Base-by-base conservation (phyloP, 2,888 invertebrate genomes). In the Mesodorylaimus sp. region DNA sequence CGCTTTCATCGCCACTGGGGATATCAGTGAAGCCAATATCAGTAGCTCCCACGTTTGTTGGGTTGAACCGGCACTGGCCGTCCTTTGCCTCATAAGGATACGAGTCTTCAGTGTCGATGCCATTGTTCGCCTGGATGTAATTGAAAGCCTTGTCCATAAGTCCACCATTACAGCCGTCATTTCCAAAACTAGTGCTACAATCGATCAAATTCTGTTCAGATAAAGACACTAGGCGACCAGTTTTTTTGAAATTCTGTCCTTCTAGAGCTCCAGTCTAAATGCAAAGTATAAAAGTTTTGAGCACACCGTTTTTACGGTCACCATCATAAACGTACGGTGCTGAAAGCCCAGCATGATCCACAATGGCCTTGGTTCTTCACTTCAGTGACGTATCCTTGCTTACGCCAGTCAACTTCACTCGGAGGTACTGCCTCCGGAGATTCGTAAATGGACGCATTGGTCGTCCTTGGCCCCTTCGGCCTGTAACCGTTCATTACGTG, bases 71-170 rank as follows among this genome's bases (percentile, higher is more conserved):
- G 52, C 68, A 68, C 50, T 52, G 57, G 51, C 57, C 59, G 50
- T 62, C 57, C 52, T 74, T 74, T 0, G 77, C 95, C 52, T 83
- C 58, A 67, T 91, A 93, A 0, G 87, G 84, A 68, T 93, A 93
- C 1, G 77, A 72, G 52, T 74, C 74, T 70, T 91, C 89, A 0
- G 84, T 87, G 67, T 89, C 89, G 60, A 93, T 75, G 55, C 88
- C 88, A 45, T 74, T 74, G 66, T 59, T 58, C 23, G 25, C 57
- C 60, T 24, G 75, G 53, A 72, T 65, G 60, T 73, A 73, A 52
- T 66, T 59, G 60, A 72, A 72, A 32, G 70, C 70, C 53, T 67
- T 62, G 61, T 70, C 69, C 69, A 70, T 69, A n/a, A 68, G 60
- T 10, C 71, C 71, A 36, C 71, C 71, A 52, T 66, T 61, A 59